Evolutionary conservation across 2,888 invertebrate species (phyloP).

Genomic region (Ametastegia equiseti): DNA sequence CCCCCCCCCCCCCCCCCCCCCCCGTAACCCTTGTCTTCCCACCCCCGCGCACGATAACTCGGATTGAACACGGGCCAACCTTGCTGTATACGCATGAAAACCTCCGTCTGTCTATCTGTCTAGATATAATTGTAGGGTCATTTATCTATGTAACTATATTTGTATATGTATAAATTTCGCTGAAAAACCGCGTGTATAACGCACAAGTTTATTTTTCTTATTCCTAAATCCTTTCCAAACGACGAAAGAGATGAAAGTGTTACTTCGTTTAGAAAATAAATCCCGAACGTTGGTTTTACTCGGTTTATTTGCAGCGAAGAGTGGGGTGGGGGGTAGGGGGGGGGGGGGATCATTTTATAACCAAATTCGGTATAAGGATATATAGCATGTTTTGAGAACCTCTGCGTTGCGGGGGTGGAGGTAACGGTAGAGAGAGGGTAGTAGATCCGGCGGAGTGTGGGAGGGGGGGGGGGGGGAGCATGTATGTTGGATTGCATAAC

Average conservation of each 20-base stretch:
- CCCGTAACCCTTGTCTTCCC: not conserved
- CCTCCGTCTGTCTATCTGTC: not conserved
- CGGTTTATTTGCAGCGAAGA: too few relatives aligned
- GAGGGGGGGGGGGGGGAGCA: not conserved
- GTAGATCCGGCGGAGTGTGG: not conserved
- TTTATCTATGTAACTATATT: too few relatives aligned
- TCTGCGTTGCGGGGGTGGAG: not conserved
- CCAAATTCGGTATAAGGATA: not conserved
- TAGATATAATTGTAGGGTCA: too few relatives aligned
- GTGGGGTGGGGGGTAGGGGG: not conserved
- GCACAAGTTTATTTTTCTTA: too few relatives aligned
- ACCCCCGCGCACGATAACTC: not conserved
- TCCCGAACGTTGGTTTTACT: too few relatives aligned
- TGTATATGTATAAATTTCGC: too few relatives aligned
- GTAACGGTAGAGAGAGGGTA: too few relatives aligned
- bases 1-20: not conserved
- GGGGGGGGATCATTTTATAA: not conserved
- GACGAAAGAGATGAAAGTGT: too few relatives aligned
- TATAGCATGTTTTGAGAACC: conserved; percentile 39
- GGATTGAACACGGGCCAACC: not conserved
- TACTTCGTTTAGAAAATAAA: too few relatives aligned
- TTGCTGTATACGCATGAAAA: not conserved
- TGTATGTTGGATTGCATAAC: conserved; percentile 50
- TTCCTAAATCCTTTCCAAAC: too few relatives aligned
- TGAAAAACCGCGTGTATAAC: too few relatives aligned